Conservation (phyloP, 2,113 vertebrate genomes). For the Amblyornis subalaris region DNA sequence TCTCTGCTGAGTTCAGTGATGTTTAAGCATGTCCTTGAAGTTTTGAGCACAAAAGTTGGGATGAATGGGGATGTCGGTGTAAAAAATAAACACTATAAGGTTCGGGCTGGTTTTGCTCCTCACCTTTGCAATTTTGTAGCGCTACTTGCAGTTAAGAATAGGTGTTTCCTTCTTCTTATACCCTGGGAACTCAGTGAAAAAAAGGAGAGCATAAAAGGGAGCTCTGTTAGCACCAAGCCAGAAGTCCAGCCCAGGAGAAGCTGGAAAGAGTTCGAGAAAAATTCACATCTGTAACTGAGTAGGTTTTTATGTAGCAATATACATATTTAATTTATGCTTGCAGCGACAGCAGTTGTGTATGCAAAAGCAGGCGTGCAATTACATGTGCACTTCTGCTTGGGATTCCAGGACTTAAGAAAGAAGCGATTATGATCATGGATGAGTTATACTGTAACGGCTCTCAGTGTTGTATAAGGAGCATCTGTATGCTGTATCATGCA, state of each 20-base stretch:
- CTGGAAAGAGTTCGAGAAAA: background rate
- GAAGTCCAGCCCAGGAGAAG: background rate
- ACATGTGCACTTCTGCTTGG: conserved; percentile 16
- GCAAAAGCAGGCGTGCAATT: conserved; percentile 23
- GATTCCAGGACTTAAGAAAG: conserved; percentile 57
- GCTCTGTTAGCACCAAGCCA: background rate
- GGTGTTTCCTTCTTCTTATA: background rate
- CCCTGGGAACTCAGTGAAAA: background rate
- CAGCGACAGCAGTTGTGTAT: conserved; percentile 43
- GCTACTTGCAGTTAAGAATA: background rate
- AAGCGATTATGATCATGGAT: conserved; percentile 14
- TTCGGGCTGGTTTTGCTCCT: background rate
- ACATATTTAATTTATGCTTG: conserved; percentile 49
- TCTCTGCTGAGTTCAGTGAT: background rate
- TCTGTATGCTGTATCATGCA: conserved; percentile 46
- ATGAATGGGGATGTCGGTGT: background rate
- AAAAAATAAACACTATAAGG: background rate
- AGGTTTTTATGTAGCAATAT: conserved; percentile 39
- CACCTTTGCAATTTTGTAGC: background rate
- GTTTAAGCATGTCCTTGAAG: background rate
- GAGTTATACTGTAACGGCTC: conserved; percentile 26
- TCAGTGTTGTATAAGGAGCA: conserved; percentile 34
- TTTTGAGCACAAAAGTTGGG: background rate
- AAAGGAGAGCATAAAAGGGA: background rate
- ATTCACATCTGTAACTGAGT: conserved; percentile 7